Evolutionary conservation across 1,140 invertebrate species (phyloP).

Genomic region (Parapsyche elsis): DNA sequence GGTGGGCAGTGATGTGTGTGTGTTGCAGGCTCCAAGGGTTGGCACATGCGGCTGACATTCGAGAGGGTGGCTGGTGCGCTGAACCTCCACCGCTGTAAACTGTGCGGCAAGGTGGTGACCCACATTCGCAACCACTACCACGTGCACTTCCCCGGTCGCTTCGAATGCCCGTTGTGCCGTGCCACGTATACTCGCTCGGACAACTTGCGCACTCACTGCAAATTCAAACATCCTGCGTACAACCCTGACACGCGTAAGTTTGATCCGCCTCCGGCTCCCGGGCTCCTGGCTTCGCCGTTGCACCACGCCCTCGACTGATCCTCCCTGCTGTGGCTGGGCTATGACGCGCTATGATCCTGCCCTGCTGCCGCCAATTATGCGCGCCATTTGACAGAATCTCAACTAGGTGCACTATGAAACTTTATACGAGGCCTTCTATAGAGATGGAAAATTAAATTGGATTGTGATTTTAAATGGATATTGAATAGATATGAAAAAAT

Average conservation of each 20-base stretch:
- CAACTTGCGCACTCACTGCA: slow-evolving; percentile 88
- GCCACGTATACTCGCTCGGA: slow-evolving; percentile 89
- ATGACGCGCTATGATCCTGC: slow-evolving; percentile 28
- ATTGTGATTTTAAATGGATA: slow-evolving; percentile 68
- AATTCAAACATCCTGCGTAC: slow-evolving; percentile 86
- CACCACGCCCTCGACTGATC: slow-evolving; percentile 65
- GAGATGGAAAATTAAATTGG: slow-evolving; percentile 65
- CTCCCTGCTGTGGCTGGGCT: slow-evolving; percentile 32
- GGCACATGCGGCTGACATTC: slow-evolving; percentile 91
- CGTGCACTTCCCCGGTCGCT: slow-evolving; percentile 88
- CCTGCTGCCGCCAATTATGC: slow-evolving; percentile 23
- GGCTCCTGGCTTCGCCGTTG: slow-evolving; percentile 63
- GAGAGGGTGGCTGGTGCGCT: slow-evolving; percentile 87
- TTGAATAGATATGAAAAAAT: slow-evolving; percentile 67
- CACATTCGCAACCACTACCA: slow-evolving; percentile 92
- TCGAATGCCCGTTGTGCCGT: slow-evolving; percentile 87
- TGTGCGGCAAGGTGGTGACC: slow-evolving; percentile 91
- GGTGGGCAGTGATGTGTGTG: slow-evolving; percentile 62
- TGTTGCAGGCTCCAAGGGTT: slow-evolving; percentile 90
- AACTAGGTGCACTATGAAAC: slow-evolving; percentile 68
- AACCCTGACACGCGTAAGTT: slow-evolving; percentile 85
- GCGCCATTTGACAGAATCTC: slow-evolving; percentile 66
- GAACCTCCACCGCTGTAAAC: slow-evolving; percentile 90
- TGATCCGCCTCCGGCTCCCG: slow-evolving; percentile 71
- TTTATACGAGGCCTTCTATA: slow-evolving; percentile 67